phyloP scores from a whole-genome alignment of 2,888 invertebrate genomes.

The Scelioninae gen. 1 region DNA sequence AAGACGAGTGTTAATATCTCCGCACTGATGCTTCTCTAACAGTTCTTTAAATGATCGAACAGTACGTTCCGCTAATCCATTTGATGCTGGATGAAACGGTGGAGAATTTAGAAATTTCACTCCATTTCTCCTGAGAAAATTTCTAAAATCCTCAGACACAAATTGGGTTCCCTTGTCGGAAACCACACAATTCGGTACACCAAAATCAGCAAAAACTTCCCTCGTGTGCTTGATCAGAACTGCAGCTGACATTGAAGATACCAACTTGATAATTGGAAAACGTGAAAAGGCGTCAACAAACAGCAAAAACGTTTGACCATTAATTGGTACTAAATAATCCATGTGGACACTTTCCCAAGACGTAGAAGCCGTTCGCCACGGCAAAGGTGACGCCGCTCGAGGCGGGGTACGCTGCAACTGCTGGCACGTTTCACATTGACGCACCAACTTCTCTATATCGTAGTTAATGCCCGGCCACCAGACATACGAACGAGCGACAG shows the following conservation, averaged over 20 bases:
- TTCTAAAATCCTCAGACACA: slow-evolving; percentile 6
- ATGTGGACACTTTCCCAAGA: slow-evolving; percentile 12
- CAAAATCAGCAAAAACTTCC: neutral
- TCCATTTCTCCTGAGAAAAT: neutral
- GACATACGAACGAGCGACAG: too few relatives aligned
- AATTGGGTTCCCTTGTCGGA: slow-evolving; percentile 10
- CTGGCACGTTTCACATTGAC: too few relatives aligned
- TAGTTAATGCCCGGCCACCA: too few relatives aligned
- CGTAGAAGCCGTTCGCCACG: too few relatives aligned
- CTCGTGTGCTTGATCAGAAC: neutral
- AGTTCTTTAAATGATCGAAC: too few relatives aligned
- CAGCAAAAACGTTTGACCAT: slow-evolving; percentile 1
- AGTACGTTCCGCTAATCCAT: too few relatives aligned
- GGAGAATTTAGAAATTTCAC: slow-evolving; percentile 17
- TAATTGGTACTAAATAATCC: neutral
- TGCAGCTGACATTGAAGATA: slow-evolving; percentile 14
- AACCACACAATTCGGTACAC: neutral
- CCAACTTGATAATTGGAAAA: slow-evolving; percentile 1
- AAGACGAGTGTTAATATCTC: too few relatives aligned
- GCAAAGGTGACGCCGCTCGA: too few relatives aligned
- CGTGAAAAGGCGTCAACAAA: slow-evolving; percentile 6
- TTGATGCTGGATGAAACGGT: slow-evolving; percentile 14
- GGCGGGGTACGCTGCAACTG: too few relatives aligned
- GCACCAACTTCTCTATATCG: too few relatives aligned
- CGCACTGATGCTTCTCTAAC: too few relatives aligned